A percentile compares a stretch with the other conserved stretches of the same genome.
phyloP scores from a whole-genome alignment of 2,797 vertebrate genomes.

The Tapera naevia region DNA sequence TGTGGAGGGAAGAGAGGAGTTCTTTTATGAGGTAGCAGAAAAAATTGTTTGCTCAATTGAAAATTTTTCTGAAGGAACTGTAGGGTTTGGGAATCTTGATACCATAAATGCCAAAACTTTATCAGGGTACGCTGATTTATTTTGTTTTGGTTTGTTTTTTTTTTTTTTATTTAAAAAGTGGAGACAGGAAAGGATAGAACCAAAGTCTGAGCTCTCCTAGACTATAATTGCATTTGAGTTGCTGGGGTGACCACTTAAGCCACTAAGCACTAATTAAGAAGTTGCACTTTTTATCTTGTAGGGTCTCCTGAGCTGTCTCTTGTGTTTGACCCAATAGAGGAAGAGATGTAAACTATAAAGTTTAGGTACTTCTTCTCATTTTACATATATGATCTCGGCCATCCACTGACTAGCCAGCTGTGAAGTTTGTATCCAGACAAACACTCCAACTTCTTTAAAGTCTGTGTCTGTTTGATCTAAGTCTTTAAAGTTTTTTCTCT shows the following conservation, averaged over 20 bases:
- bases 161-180: background rate
- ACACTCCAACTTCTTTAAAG: background rate
- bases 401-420: background rate
- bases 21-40: constrained; percentile 28
- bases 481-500: background rate
- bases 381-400: background rate
- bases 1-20: background rate
- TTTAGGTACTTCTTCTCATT: background rate
- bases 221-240: background rate
- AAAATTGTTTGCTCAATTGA: background rate
- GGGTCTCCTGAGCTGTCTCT: background rate
- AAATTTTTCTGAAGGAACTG: background rate
- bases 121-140: background rate
- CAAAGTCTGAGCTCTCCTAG: background rate
- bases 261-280: background rate
- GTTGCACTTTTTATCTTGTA: background rate
- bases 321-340: background rate
- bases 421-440: background rate
- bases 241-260: background rate
- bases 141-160: background rate
- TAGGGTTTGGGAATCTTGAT: background rate
- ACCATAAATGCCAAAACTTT: background rate
- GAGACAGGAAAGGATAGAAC: background rate
- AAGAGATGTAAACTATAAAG: background rate
- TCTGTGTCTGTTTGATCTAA: background rate